Conservation (phyloP, 2,797 vertebrate genomes). For the Channa striata region DNA sequence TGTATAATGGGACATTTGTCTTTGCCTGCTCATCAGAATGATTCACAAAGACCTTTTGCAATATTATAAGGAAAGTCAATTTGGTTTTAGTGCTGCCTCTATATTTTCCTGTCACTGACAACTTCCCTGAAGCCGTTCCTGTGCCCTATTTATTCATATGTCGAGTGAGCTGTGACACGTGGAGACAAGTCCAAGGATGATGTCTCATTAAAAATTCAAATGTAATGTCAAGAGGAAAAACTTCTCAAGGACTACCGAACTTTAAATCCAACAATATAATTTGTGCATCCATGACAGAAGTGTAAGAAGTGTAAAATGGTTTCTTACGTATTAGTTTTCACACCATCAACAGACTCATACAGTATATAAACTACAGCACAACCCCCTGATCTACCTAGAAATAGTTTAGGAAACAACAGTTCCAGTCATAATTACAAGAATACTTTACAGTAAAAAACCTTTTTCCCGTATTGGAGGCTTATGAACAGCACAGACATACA, state of each 20-base stretch:
- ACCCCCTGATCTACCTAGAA: no score
- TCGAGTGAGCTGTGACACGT: constrained; percentile 51
- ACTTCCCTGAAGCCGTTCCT: constrained; percentile 48
- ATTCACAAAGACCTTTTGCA: constrained; percentile 68
- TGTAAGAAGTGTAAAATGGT: no score
- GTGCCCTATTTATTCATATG: constrained; percentile 63
- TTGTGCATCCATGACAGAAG: no score
- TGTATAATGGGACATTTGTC: constrained; percentile 59
- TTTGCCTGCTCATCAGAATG: constrained; percentile 47
- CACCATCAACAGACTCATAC: no score
- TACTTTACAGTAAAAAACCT: no score
- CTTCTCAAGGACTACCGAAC: background rate
- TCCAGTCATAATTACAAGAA: no score
- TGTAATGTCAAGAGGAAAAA: constrained; percentile 39
- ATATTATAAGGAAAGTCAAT: constrained; percentile 58
- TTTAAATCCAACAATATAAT: constrained; percentile 8
- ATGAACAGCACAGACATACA: no score
- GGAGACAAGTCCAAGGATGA: constrained; percentile 66
- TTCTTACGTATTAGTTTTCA: no score
- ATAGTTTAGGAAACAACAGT: no score
- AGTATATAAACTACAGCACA: no score
- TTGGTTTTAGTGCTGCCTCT: constrained; percentile 64
- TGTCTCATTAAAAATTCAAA: constrained; percentile 67
- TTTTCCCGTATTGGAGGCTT: no score
- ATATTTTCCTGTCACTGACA: constrained; percentile 59